Evolutionary conservation across 2,113 vertebrate species (phyloP), one percentile per base, ranked within the genome.

Genomic region (Dipodomys merriami): DNA sequence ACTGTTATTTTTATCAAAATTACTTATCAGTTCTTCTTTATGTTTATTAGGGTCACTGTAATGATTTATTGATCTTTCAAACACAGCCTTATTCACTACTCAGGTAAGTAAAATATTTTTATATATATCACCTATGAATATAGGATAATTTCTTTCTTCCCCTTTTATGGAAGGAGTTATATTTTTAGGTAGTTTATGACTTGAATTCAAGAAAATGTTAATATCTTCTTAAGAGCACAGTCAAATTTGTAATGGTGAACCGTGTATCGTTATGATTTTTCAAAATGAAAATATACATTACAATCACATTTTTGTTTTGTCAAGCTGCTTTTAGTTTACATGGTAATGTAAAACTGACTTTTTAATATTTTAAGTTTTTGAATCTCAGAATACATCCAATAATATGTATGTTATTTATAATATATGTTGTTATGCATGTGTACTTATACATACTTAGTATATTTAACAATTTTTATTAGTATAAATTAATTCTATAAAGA

Each of bases 11-110:
- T 91, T 68, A 89, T 83, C 11, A 90, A 83, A 95, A 68, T 72
- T 13, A 4, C 39, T 94, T 25, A 76, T 39, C 49, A 91, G 22
- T 53, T 10, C 7, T 90, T 89, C 86, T 85, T 86, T 93, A 27
- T 92, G 76, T 96, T 95, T 49, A 16, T 74, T 96, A 98, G 98
- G 98, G 98, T 93, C 98, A 98, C 96, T 99, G 99, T 98, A 99
- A 99, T 96, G 99, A 99, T 94, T 98, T 99, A 88, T 94, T 99
- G 83, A 98, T 99, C 95, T 99, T 99, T 97, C 99, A 99, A 96
- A 99, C 97, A 33, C 99, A 99, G 46, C 99, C 99, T 11, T 98
- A 99, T 62, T 98, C 99, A 19, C 98, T 99, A 9, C 98, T 98
- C 96, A 99, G 99, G 99, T 99, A 98, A 98, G 97, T 80, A 19